Base-by-base conservation (phyloP, 2,113 vertebrate species). In the Hyperopisus bebe region DNA sequence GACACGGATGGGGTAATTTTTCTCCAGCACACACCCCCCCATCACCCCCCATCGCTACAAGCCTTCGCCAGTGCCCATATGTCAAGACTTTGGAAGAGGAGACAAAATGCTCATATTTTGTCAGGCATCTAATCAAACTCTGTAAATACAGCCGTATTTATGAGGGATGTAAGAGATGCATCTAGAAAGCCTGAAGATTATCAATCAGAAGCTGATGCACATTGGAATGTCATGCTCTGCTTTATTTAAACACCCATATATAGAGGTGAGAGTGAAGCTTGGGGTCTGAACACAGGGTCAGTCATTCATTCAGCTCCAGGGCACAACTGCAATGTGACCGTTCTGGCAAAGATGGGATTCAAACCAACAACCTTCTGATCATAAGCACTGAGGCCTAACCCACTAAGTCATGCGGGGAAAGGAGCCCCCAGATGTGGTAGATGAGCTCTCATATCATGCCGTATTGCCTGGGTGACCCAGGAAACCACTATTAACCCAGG, bases 1-100 rank as follows among this genome's bases (percentile, higher is more conserved):
- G 86, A 86, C 89, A 85, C 44, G 80, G 62, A 90, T 87, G 15
- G 35, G 70, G 70, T 35, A 5, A 35, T 77, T 74, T 9, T 58
- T 58, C n/a, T 70, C 24, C 8, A 3, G 6, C 48, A 50, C 48
- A 50, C 11, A 0, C 48, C 48, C 10, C 42, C 21, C 21, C 1
- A 2, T 0, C 58, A 0, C 58, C n/a, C 24, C 58, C 58, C 58
- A 6, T 31, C 24, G 5, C 31, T 6, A 31, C 31, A 15, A 39
- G 15, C 11, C 35, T 77, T 19, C 5, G 24, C 27, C 11, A 35
- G 27, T 77, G 74, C 15, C 31, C 35, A 80, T 80, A 39, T 77
- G 70, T 15, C 70, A 77, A 39, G 62, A 2, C 70, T 77, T 77
- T 15, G 5, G 31, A 80, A 80, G 17, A 80, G 42, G 11, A 42